Base-by-base conservation (phyloP, 1,140 invertebrate species). In the Pantala flavescens region DNA sequence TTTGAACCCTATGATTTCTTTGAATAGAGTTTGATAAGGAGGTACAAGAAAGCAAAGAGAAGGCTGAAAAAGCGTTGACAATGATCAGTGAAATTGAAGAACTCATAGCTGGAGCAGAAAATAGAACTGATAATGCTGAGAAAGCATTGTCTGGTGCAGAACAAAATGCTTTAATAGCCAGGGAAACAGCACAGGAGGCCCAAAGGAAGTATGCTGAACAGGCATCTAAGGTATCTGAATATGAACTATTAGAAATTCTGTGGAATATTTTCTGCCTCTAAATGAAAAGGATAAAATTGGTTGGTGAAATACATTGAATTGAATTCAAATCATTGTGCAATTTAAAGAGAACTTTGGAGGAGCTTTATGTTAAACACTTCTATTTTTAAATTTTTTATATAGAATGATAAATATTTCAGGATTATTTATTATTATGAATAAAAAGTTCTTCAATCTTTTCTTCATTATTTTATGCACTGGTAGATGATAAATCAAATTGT, bases 21-120 rank as follows among this genome's bases (percentile, higher is more conserved):
- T 82, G 76, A 76, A 24, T 78, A 92, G 95, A 91, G 80, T 98
- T 98, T 84, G 94, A 97, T 81, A 87, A 91, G 70, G 88, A 95
- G 83, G 94, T 98, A 1, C 88, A 93, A 77, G 88, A 90, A 70
- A 95, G 91, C 75, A 89, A 90, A 71, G 83, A 84, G 10, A 87
- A 87, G 76, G 93, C 94, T 0, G 83, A 90, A 49, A 83, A 88
- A 71, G 90, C 94, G 16, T 80, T 96, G 43, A 77, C 84, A 73
- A 82, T 85, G 72, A 86, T 92, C 23, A 80, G 84, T 7, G 81
- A 85, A 74, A 92, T 91, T 74, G 82, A 88, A 78, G 76, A 82
- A 43, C 83, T 88, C 42, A 91, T 93, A 70, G 77, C 82, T 14
- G 86, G 89, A 77, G 90, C 92, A 0, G 85, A 86, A 76, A 83